Percentiles rank a stretch among this genome's conserved stretches.
These are phyloP conservation scores for Stomatorhinus walkeri DNA, from an alignment of 2,797 vertebrate species.

Conservation along the genomic window DNA sequence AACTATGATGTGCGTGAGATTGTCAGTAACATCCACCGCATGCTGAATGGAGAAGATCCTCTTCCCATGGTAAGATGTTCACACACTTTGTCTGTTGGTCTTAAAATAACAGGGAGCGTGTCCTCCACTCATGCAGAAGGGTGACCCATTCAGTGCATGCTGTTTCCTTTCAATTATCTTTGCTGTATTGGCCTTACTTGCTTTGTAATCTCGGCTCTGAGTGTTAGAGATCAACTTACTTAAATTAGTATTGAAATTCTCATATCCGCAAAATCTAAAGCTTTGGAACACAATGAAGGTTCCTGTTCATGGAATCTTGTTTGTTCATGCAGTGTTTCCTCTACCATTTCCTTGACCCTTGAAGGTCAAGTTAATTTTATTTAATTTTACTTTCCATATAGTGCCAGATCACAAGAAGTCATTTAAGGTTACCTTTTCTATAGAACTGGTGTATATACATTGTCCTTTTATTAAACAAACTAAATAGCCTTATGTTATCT, in stretches of 20 bases:
- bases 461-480: too few species aligned
- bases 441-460: too few species aligned
- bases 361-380: too few species aligned
- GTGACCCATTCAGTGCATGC: not conserved
- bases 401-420: too few species aligned
- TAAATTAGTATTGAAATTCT: not conserved
- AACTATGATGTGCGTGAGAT: constrained; percentile 85
- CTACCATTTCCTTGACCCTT: not conserved
- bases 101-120: not conserved
- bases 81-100: not conserved
- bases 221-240: not conserved
- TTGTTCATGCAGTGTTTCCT: not conserved
- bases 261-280: not conserved
- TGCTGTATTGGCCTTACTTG: not conserved
- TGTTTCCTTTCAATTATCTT: not conserved
- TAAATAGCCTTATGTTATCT: too few species aligned
- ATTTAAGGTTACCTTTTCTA: too few species aligned
- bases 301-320: not conserved
- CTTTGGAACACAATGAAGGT: not conserved
- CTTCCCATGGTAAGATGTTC: constrained; percentile 75
- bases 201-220: not conserved
- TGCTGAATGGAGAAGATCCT: constrained; percentile 81
- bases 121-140: not conserved
- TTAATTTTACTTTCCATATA: too few species aligned
- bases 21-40: constrained; percentile 75